These are phyloP conservation scores for Celastrina argiolus DNA, from an alignment of 2,888 invertebrate genomes.

Conservation along the genomic window DNA sequence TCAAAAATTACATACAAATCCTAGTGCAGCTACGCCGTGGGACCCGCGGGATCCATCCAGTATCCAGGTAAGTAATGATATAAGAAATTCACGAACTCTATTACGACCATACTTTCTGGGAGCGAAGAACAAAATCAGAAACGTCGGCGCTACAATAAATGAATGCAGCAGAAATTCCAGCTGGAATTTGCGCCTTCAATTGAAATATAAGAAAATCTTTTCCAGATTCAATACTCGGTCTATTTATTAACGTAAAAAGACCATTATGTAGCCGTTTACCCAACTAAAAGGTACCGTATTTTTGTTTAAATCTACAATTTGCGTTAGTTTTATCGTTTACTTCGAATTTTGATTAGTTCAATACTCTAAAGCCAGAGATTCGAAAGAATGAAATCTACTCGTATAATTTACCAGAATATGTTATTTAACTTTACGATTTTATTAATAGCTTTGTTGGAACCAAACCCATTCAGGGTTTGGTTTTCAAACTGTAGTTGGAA, in stretches of 20 bases:
- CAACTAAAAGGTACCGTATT: not conserved
- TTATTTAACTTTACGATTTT: not conserved
- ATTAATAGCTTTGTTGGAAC: not conserved
- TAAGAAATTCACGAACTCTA: slow-evolving; percentile 11
- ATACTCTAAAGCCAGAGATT: no score
- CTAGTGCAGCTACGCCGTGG: no score
- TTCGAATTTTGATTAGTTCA: not conserved
- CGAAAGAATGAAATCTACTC: not conserved
- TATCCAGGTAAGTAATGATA: not conserved
- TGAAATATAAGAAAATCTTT: slow-evolving; percentile 19
- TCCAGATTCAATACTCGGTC: slow-evolving; percentile 8
- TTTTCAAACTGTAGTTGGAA: not conserved
- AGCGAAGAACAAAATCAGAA: slow-evolving; percentile 11
- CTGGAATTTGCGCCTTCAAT: slow-evolving; percentile 13
- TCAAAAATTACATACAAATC: no score
- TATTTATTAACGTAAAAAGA: slow-evolving; percentile 8
- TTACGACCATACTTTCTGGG: not conserved
- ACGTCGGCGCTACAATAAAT: slow-evolving; percentile 18
- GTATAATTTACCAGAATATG: not conserved
- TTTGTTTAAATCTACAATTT: not conserved
- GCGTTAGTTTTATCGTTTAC: not conserved
- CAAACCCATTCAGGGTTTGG: no score
- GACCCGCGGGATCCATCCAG: no score
- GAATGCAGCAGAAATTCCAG: slow-evolving; percentile 16
- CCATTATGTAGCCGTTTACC: not conserved